Evolutionary conservation across 2,113 vertebrate genomes (phyloP).

Genomic region (Taurulus bubalis): DNA sequence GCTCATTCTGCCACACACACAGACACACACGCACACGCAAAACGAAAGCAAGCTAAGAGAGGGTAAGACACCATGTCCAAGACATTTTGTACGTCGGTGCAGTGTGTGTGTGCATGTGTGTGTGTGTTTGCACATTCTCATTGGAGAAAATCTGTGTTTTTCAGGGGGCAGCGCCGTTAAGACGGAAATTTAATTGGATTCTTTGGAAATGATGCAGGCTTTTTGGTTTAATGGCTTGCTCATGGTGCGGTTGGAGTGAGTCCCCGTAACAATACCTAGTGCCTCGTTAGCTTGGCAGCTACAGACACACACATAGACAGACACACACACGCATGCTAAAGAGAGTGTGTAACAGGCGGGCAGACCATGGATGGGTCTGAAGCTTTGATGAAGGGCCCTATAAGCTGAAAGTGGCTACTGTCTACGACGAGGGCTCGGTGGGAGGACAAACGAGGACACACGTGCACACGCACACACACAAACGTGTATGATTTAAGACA

Average conservation of each 20-base stretch:
- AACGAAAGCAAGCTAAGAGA: constrained; percentile 30
- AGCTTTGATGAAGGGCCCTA: constrained; percentile 60
- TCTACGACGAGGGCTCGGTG: constrained; percentile 18
- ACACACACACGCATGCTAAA: constrained; percentile 41
- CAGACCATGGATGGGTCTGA: constrained; percentile 58
- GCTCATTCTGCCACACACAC: constrained; percentile 32
- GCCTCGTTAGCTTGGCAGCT: constrained; percentile 75
- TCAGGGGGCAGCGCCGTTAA: constrained; percentile 72
- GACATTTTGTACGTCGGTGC: background rate
- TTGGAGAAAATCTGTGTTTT: constrained; percentile 77
- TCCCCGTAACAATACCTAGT: constrained; percentile 85
- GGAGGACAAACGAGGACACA: constrained; percentile 61
- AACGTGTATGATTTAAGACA: background rate
- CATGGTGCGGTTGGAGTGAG: constrained; percentile 78
- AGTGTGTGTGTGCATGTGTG: constrained; percentile 28
- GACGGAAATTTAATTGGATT: constrained; percentile 81
- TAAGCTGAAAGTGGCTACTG: constrained; percentile 64
- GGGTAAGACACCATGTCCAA: constrained; percentile 27
- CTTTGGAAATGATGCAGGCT: constrained; percentile 78
- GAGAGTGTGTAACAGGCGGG: constrained; percentile 57
- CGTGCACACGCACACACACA: background rate
- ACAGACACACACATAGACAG: constrained; percentile 14
- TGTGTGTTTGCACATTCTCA: constrained; percentile 69
- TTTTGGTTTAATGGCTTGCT: constrained; percentile 83
- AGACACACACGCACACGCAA: constrained; percentile 9